Evolutionary conservation across 2,888 invertebrate species (phyloP).

Genomic region (Anagyrus pseudococci): DNA sequence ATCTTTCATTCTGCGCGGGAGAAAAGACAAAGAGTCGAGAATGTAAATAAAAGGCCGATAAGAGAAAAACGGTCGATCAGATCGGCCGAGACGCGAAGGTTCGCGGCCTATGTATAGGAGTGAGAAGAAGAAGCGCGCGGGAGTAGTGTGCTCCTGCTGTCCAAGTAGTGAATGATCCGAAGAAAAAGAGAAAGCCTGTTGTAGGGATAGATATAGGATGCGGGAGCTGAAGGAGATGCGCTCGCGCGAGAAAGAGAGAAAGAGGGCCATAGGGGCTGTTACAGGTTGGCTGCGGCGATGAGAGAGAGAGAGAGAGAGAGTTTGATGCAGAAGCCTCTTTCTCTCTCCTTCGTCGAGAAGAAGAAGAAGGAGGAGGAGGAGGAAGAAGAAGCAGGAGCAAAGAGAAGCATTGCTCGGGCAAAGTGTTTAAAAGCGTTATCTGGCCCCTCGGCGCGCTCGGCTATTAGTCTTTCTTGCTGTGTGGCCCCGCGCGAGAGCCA

Average conservation of each 20-base stretch:
- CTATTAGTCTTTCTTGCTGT: constrained; percentile 62
- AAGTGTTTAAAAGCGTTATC: constrained; percentile 62
- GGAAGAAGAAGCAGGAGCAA: not conserved
- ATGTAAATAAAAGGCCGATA: constrained; percentile 33
- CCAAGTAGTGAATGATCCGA: too few relatives aligned
- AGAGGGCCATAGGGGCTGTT: not conserved
- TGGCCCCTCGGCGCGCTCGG: constrained; percentile 45
- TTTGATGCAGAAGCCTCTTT: not conserved
- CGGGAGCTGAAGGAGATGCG: too few relatives aligned
- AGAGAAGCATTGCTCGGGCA: constrained; percentile 60
- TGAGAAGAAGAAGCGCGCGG: too few relatives aligned
- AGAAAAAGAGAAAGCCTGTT: too few relatives aligned
- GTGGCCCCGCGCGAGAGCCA: constrained; percentile 50
- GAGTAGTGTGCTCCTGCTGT: too few relatives aligned
- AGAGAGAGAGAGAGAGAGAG: constrained; percentile 1
- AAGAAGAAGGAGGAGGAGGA: not conserved
- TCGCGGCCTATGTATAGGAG: too few relatives aligned
- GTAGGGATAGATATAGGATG: too few relatives aligned
- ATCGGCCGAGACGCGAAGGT: constrained; percentile 15
- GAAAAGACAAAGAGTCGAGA: constrained; percentile 26
- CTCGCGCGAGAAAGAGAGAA: not conserved
- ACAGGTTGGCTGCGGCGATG: not conserved
- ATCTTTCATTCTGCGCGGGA: too few relatives aligned
- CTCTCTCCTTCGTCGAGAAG: not conserved
- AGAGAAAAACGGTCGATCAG: constrained; percentile 27